Conservation (phyloP, 2,888 invertebrate genomes). For the Hirtodrosophila cameraria region DNA sequence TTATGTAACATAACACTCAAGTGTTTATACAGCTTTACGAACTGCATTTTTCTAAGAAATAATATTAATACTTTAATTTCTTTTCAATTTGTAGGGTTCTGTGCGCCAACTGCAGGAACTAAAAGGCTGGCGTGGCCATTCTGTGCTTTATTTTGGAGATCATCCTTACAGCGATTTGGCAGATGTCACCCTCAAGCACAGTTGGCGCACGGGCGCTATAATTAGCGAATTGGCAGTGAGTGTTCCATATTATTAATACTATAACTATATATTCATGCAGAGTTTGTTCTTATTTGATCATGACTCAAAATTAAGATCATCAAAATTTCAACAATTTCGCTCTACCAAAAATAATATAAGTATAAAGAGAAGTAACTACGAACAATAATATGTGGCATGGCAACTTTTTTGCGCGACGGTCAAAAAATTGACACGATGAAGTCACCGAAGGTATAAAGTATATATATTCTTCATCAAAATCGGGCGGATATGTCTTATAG, state of each 20-base stretch:
- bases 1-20: background rate
- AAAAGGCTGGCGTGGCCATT: slow-evolving; percentile 96
- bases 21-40: background rate
- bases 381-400: too few relatives aligned
- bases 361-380: too few relatives aligned
- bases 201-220: slow-evolving; percentile 99
- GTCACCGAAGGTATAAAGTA: too few relatives aligned
- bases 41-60: background rate
- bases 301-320: too few relatives aligned
- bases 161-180: slow-evolving; percentile 99
- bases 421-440: too few relatives aligned
- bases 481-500: too few relatives aligned
- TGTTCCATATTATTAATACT: slow-evolving; percentile 18
- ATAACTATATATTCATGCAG: too few relatives aligned
- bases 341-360: too few relatives aligned
- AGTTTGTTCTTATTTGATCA: too few relatives aligned
- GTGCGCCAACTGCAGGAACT: slow-evolving; percentile 95
- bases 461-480: too few relatives aligned
- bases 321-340: too few relatives aligned
- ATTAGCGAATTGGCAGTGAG: slow-evolving; percentile 95
- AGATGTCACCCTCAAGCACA: slow-evolving; percentile 97
- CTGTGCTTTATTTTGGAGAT: slow-evolving; percentile 98
- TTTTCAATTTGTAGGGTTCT: slow-evolving; percentile 89
- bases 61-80: background rate
- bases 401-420: too few relatives aligned